phyloP scores from a whole-genome alignment of 2,888 invertebrate species.

The Elaeidobius kamerunicus region DNA sequence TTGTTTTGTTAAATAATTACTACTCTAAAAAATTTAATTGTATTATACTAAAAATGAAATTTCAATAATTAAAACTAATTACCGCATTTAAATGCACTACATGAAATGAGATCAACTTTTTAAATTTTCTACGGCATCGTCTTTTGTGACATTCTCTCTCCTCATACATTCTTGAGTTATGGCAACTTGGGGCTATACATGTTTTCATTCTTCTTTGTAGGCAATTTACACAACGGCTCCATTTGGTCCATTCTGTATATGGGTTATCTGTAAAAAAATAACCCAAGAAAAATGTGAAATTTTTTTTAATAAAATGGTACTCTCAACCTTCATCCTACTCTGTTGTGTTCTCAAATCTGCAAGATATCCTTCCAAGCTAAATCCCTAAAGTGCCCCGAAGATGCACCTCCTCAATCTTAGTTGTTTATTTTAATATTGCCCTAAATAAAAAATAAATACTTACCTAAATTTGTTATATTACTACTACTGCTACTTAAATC shows the following conservation, averaged over 20 bases:
- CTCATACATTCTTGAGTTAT: conserved; percentile 45
- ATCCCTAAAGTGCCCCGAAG: no score
- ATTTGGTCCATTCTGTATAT: conserved; percentile 43
- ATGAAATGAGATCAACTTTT: conserved; percentile 44
- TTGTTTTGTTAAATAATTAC: conserved; percentile 41
- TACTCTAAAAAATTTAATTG: conserved; percentile 38
- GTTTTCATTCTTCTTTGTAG: conserved; percentile 74
- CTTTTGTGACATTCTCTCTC: conserved; percentile 46
- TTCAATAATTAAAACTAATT: conserved; percentile 22
- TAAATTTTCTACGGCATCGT: conserved; percentile 48
- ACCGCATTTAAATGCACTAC: conserved; percentile 42
- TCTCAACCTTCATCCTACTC: no score
- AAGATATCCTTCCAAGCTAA: no score
- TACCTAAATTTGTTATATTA: no score
- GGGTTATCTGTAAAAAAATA: conserved; percentile 5
- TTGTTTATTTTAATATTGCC: no score
- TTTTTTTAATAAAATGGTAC: no score
- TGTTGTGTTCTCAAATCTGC: no score
- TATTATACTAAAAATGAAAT: not conserved
- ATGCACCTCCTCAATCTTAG: no score
- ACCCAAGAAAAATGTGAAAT: no score
- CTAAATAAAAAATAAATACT: no score
- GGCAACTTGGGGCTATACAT: conserved; percentile 52
- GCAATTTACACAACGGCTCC: conserved; percentile 48
- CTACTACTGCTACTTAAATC: no score